These are phyloP conservation scores for Anastrepha ludens DNA, from an alignment of 1,140 invertebrate genomes.

Conservation along the genomic window DNA sequence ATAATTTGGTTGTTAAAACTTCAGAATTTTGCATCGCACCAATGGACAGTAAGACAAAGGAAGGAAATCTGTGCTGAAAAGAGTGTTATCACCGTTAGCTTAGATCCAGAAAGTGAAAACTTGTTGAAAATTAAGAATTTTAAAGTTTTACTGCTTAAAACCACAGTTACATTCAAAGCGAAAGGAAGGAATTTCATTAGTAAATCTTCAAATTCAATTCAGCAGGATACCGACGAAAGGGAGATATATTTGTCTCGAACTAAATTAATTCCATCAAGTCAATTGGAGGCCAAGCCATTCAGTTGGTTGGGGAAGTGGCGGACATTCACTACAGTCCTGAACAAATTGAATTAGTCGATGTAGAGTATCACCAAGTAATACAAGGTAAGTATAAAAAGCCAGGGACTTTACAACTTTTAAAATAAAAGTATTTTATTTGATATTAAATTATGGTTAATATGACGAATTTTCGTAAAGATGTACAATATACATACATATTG, in stretches of 20 bases:
- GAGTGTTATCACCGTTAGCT: not conserved
- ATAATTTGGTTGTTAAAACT: not conserved
- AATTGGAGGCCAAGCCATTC: not conserved
- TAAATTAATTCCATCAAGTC: not conserved
- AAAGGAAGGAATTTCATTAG: not conserved
- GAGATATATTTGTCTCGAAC: not conserved
- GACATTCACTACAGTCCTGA: not conserved
- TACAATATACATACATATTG: too few species aligned
- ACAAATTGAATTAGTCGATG: not conserved
- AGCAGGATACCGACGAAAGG: not conserved
- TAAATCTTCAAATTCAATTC: not conserved
- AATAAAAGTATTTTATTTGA: not conserved
- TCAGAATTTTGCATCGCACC: not conserved
- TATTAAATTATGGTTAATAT: too few species aligned
- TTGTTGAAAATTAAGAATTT: not conserved
- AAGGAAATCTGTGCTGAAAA: not conserved
- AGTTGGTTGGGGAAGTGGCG: slow-evolving; percentile 4
- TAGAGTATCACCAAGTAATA: not conserved
- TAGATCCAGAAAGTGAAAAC: not conserved
- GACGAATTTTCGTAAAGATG: too few species aligned
- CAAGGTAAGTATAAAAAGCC: not conserved
- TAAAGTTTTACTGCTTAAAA: not conserved
- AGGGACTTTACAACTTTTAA: not conserved
- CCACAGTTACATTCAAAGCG: not conserved
- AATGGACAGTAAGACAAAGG: not conserved